Base-by-base conservation (phyloP, 2,888 invertebrate species). In the Patella pellucida region DNA sequence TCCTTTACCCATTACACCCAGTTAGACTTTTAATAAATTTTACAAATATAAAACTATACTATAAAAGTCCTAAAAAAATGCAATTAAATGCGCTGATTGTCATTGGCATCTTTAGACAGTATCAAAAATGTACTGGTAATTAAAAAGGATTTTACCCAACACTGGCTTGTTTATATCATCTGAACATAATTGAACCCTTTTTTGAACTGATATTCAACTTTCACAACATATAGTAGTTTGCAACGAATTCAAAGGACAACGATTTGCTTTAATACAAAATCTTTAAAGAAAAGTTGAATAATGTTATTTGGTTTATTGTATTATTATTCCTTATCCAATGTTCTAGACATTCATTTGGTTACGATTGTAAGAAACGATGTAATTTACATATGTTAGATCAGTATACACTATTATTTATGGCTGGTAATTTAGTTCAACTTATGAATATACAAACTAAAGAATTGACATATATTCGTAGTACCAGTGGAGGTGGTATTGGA, bases 351-450 rank as follows among this genome's bases (percentile, higher is more conserved):
- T 96, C 96, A 0, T 97, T 94, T 89, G 96, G 96, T 12, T 97
- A 96, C 89, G 94, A 97, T 89, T 96, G 96, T 88, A 94, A 93
- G 82, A 95, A 94, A 85, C 93, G 94, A 77, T 95, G 94, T 88
- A 97, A 97, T 89, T 90, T 97, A 68, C 94, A 95, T 79, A 93
- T 95, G 5, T 93, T 95, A 68, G 96, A 96, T 88, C 93, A 94
- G 4, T 91, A 94, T 15, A 95, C 94, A 0, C 90, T 97, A 2
- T 93, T 95, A 76, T 97, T 95, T 92, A 93, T 94, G 0, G 94
- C 96, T 0, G 97, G 97, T 72, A 96, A 96, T 91, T 92, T 95
- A 71, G 92, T 97, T 52, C 94, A 95, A 82, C 94, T 97, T 85
- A 93, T 95, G 80, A 93, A 95, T 84, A 93, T 95, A 0, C 90